phyloP scores from a whole-genome alignment of 2,888 invertebrate genomes.

The Liodrosophila aerea region DNA sequence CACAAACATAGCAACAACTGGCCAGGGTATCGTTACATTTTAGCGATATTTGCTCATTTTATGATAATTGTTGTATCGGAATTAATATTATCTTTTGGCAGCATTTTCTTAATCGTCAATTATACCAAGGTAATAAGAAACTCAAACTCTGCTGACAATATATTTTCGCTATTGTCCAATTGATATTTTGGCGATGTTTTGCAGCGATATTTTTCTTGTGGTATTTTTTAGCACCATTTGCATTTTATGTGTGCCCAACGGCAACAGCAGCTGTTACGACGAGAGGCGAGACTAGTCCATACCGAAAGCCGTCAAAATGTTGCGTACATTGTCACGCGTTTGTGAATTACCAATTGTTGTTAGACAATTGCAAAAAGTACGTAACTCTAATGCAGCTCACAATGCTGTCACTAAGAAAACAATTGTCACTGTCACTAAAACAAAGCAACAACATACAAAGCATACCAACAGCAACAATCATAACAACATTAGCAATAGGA shows the following conservation, averaged over 20 bases:
- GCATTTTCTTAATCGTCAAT: no score
- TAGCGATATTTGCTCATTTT: no score
- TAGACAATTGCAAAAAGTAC: conserved; percentile 81
- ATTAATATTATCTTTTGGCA: no score
- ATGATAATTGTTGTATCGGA: no score
- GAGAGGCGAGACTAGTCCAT: conserved; percentile 38
- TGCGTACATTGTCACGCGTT: conserved; percentile 76
- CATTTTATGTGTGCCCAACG: conserved; percentile 16
- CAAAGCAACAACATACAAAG: conserved; percentile 27
- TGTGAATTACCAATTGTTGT: conserved; percentile 77
- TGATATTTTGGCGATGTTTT: no score
- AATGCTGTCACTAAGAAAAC: conserved; percentile 42
- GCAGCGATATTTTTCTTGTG: no score
- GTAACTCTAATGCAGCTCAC: conserved; percentile 57
- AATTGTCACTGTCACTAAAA: conserved; percentile 41
- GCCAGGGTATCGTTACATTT: no score
- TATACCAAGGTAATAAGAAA: no score
- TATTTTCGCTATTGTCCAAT: background rate
- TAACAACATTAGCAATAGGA: conserved; percentile 21
- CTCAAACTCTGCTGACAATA: no score
- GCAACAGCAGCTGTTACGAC: conserved; percentile 49
- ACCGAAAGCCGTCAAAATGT: conserved; percentile 68
- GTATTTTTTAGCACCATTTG: conserved; percentile 1
- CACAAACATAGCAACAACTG: no score
- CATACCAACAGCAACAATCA: conserved; percentile 30